A percentile compares a stretch with the other conserved stretches of the same genome.
Evolutionary conservation across 2,113 vertebrate species (phyloP).

Genomic region (Lucifuga dentata): DNA sequence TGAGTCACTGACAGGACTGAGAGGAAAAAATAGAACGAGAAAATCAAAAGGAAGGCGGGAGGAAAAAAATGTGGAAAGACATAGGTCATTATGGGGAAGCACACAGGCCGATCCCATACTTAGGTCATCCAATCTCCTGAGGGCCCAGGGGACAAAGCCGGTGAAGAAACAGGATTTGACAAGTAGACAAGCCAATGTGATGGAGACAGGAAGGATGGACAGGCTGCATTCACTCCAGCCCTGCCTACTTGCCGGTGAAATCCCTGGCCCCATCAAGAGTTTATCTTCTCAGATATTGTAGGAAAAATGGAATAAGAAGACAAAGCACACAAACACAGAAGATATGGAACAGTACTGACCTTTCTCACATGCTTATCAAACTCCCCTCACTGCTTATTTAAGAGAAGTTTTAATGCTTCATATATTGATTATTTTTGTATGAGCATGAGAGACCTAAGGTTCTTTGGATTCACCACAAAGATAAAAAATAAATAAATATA

Average conservation of each 20-base stretch:
- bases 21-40: conserved; percentile 19
- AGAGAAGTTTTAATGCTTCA: conserved; percentile 60
- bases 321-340: conserved; percentile 38
- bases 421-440: conserved; percentile 73
- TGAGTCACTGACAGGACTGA: conserved; percentile 60
- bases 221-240: conserved; percentile 39
- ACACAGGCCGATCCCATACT: conserved; percentile 32
- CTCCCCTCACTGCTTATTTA: conserved; percentile 15
- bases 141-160: conserved; percentile 51
- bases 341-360: conserved; percentile 49
- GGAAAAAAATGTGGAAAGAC: conserved; percentile 41
- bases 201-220: conserved; percentile 61
- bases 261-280: conserved; percentile 32
- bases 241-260: conserved; percentile 37
- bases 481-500: conserved; percentile 18
- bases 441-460: conserved; percentile 8
- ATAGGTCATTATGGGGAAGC: conserved; percentile 60
- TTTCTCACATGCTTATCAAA: conserved; percentile 3
- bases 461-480: conserved; percentile 23
- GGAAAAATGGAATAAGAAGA: conserved; percentile 49
- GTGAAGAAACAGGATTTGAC: conserved; percentile 28
- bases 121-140: conserved; percentile 53
- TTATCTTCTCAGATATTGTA: conserved; percentile 43
- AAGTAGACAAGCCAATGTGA: conserved; percentile 59
- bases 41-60: conserved; percentile 22